Conservation (phyloP, 2,113 vertebrate genomes). For the Edolisoma coerulescens region DNA sequence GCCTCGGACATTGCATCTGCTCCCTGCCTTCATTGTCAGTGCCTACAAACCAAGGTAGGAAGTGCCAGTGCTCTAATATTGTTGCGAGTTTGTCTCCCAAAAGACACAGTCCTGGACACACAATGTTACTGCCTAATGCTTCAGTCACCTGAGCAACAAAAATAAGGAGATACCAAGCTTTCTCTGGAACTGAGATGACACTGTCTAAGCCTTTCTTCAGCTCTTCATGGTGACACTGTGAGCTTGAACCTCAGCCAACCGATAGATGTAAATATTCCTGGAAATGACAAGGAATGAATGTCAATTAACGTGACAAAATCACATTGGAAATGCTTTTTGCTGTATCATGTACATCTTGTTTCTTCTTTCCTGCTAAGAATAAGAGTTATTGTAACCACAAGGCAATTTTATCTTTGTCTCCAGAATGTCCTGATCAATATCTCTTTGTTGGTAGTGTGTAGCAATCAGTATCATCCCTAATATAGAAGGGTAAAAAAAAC, state of each 20-base stretch:
- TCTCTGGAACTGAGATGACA: not conserved
- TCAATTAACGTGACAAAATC: not conserved
- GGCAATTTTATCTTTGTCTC: not conserved
- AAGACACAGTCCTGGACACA: not conserved
- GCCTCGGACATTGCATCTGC: not conserved
- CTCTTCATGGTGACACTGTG: not conserved
- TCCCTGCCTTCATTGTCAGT: not conserved
- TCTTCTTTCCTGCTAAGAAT: not conserved
- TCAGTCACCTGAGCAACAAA: not conserved
- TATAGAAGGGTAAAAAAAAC: not conserved
- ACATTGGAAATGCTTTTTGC: not conserved
- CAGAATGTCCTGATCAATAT: not conserved
- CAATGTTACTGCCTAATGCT: not conserved
- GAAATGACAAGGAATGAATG: not conserved
- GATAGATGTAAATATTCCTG: not conserved
- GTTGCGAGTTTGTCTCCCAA: not conserved
- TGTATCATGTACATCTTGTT: not conserved
- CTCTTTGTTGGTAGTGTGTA: not conserved
- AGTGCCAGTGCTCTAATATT: not conserved
- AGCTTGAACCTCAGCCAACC: not conserved
- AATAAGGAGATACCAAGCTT: not conserved
- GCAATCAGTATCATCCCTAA: not conserved
- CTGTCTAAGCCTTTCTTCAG: not conserved
- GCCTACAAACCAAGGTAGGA: not conserved
- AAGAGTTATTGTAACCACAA: not conserved